phyloP scores from a whole-genome alignment of 2,888 invertebrate species.

The Eupithecia subfuscata region DNA sequence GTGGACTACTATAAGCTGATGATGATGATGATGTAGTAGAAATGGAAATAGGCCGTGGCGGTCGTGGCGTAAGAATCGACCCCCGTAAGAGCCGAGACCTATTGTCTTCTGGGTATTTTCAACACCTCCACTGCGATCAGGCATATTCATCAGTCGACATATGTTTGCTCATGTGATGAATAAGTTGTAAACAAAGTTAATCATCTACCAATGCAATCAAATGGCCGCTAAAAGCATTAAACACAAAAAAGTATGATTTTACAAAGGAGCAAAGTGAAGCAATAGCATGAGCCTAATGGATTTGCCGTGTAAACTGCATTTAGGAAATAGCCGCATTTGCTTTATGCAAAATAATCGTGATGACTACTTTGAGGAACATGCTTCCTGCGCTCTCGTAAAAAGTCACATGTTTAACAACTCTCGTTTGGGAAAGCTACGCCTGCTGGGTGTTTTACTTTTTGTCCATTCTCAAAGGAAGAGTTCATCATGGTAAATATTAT shows the following conservation, averaged over 20 bases:
- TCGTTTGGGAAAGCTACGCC: neutral
- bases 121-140: neutral
- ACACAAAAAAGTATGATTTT: slow-evolving; percentile 40
- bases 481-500: neutral
- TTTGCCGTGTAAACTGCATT: slow-evolving; percentile 72
- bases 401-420: slow-evolving; percentile 21
- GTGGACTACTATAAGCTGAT: too few species aligned
- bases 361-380: slow-evolving; percentile 46
- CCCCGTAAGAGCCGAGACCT: too few species aligned
- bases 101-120: neutral
- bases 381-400: slow-evolving; percentile 45
- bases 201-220: neutral
- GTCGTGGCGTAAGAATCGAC: too few species aligned
- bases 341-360: slow-evolving; percentile 57
- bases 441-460: neutral
- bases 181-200: neutral
- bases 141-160: too few species aligned
- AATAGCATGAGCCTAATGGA: slow-evolving; percentile 68
- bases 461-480: slow-evolving; percentile 10
- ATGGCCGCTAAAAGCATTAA: neutral
- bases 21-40: too few species aligned
- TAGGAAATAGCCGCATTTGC: slow-evolving; percentile 50
- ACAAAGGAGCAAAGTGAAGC: slow-evolving; percentile 32
- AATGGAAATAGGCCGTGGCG: too few species aligned
- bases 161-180: neutral